Evolutionary conservation across 2,797 vertebrate genomes (phyloP).

Genomic region (Lepilemur septentrionalis): DNA sequence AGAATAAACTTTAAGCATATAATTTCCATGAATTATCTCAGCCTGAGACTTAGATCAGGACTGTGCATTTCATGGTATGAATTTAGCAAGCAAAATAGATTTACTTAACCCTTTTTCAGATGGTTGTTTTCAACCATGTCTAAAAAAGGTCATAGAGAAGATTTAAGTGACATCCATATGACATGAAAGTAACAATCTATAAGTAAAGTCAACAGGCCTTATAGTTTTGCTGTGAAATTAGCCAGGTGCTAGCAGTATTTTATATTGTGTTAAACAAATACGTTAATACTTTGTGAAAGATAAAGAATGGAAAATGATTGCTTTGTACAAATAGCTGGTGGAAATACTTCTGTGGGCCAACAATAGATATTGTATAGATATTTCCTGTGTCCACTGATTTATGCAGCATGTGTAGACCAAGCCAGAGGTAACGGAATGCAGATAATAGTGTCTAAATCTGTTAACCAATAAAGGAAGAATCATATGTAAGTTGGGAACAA

Average conservation of each 20-base stretch:
- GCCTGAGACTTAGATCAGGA: not conserved
- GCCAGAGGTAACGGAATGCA: slow-evolving; percentile 64
- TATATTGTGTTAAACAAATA: slow-evolving; percentile 1
- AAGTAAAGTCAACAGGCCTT: not conserved
- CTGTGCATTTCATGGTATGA: not conserved
- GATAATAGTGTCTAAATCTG: slow-evolving; percentile 6
- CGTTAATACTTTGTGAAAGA: not conserved
- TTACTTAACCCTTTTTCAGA: not conserved
- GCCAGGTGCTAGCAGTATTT: not conserved
- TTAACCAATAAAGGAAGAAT: not conserved
- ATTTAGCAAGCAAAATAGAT: not conserved
- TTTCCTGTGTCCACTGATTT: slow-evolving; percentile 77
- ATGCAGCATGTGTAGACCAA: slow-evolving; percentile 39
- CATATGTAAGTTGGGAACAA: not conserved
- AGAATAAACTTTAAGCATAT: not conserved
- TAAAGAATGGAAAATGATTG: slow-evolving; percentile 66
- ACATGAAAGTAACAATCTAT: not conserved
- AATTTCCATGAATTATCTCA: not conserved
- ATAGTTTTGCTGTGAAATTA: slow-evolving; percentile 27
- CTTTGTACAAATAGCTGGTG: slow-evolving; percentile 61
- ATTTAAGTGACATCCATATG: not conserved
- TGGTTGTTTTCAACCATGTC: not conserved
- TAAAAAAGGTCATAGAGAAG: not conserved
- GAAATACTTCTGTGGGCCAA: slow-evolving; percentile 69
- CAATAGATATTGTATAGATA: slow-evolving; percentile 71